Evolutionary conservation across 2,888 invertebrate genomes (phyloP).

Genomic region (Lasius platythorax): DNA sequence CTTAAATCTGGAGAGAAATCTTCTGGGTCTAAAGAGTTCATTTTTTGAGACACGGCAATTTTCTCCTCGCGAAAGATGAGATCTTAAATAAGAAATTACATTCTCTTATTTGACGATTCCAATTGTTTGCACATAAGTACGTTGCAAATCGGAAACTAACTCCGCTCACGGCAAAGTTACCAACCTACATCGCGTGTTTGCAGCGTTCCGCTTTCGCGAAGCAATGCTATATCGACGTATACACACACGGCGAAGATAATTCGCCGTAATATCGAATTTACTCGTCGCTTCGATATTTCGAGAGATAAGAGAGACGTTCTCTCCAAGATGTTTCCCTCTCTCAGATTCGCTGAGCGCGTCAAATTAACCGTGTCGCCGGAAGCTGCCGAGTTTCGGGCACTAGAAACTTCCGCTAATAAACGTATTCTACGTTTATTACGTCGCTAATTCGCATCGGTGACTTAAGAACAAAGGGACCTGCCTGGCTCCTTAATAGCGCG

Average conservation of each 20-base stretch:
- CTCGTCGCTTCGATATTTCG: conserved; percentile 28
- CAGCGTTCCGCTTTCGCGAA: conserved; percentile 5
- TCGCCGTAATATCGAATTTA: conserved; percentile 24
- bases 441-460: conserved; percentile 35
- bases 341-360: conserved; percentile 3
- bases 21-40: background rate
- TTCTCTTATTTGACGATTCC: background rate
- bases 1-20: background rate
- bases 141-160: background rate
- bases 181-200: background rate
- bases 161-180: background rate
- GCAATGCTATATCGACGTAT: background rate
- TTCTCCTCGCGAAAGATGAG: background rate
- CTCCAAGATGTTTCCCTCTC: conserved; percentile 9
- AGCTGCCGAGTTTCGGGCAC: conserved; percentile 31
- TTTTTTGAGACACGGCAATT: background rate
- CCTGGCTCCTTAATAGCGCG: conserved; percentile 2
- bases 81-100: background rate
- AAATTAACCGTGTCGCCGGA: conserved; percentile 36
- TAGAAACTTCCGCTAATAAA: conserved; percentile 48
- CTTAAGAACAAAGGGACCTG: conserved; percentile 36
- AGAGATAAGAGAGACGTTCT: conserved; percentile 27
- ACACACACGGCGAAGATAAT: conserved; percentile 7
- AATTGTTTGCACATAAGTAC: background rate
- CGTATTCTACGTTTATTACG: conserved; percentile 38